These are phyloP conservation scores for Oopsacas minuta DNA, from an alignment of 37 sponge, comb jelly and placozoan species.

Conservation along the genomic window DNA sequence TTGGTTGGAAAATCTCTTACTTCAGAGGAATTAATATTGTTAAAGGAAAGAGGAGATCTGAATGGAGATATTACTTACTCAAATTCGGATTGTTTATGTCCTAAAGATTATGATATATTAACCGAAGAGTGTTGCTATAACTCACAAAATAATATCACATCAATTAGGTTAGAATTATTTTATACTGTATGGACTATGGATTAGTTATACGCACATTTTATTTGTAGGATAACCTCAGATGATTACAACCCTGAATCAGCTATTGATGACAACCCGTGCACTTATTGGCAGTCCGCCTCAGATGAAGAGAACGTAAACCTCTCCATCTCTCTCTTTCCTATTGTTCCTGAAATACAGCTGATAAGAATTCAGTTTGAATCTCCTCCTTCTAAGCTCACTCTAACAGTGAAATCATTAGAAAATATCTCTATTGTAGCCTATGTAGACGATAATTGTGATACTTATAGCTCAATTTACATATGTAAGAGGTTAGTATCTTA, in stretches of 20 bases:
- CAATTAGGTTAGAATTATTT: background rate
- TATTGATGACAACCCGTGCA: background rate
- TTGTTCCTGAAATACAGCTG: background rate
- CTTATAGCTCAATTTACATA: background rate
- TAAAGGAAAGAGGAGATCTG: background rate
- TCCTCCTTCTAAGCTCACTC: background rate
- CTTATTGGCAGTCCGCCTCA: constrained; percentile 1
- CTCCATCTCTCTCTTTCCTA: background rate
- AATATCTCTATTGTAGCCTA: background rate
- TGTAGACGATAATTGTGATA: background rate
- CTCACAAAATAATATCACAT: background rate
- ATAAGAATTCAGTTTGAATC: background rate
- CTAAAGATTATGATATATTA: background rate
- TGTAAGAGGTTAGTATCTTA: background rate
- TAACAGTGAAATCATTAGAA: background rate
- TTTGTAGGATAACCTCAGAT: background rate
- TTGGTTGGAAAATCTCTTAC: background rate
- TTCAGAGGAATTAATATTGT: background rate
- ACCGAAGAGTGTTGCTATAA: background rate
- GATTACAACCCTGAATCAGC: background rate
- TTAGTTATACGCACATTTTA: background rate
- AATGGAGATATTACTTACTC: background rate
- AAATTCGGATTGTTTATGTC: background rate
- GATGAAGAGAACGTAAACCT: background rate
- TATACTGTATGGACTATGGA: background rate